phyloP scores from a whole-genome alignment of 2,888 invertebrate genomes.

The Dolichopus griseipennis region DNA sequence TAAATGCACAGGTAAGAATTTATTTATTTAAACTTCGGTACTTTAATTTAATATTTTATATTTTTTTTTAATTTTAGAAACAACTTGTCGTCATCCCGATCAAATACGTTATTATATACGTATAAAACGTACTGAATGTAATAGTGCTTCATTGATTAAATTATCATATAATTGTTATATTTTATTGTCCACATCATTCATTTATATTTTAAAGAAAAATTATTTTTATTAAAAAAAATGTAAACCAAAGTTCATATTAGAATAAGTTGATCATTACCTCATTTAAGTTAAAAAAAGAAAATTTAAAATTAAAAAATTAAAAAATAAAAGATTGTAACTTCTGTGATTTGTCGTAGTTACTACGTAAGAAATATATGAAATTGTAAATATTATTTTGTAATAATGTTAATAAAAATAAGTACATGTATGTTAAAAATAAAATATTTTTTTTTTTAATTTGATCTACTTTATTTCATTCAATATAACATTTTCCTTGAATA shows the following conservation, averaged over 20 bases:
- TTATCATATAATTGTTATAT: neutral
- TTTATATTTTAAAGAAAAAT: neutral
- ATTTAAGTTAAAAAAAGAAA: neutral
- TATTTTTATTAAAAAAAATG: too few species aligned
- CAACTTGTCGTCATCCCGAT: constrained; percentile 56
- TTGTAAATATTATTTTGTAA: neutral
- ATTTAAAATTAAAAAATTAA: too few species aligned
- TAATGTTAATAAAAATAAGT: neutral
- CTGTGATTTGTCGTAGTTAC: neutral
- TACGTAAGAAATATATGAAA: neutral
- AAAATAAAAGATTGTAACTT: neutral
- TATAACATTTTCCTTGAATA: too few species aligned
- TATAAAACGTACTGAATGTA: constrained; percentile 46
- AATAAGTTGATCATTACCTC: neutral
- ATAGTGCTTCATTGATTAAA: constrained; percentile 10
- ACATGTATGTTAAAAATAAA: too few species aligned
- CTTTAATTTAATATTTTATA: neutral
- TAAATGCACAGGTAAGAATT: constrained; percentile 50
- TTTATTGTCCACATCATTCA: neutral
- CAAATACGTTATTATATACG: constrained; percentile 52
- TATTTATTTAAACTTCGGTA: neutral
- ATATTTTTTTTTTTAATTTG: too few species aligned
- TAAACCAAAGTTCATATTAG: neutral
- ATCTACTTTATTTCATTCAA: too few species aligned
- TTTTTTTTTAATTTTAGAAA: constrained; percentile 44